Conservation (phyloP, 2,888 invertebrate species). For the Heliconius erato region DNA sequence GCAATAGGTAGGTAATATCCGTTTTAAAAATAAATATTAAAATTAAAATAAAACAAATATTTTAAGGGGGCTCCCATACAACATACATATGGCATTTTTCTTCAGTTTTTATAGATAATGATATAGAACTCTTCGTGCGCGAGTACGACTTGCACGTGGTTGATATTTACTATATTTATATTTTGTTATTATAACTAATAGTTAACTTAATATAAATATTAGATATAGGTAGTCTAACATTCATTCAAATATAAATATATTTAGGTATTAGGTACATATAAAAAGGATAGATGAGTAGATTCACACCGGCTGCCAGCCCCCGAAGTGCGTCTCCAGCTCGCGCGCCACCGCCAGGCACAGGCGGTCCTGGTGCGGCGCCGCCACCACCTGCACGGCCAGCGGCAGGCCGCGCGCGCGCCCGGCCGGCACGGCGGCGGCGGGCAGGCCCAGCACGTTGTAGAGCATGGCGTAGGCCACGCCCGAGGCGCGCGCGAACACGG, state of each 20-base stretch:
- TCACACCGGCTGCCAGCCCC: slow-evolving; percentile 91
- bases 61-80: too few relatives aligned
- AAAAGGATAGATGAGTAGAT: neutral
- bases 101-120: too few relatives aligned
- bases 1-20: too few relatives aligned
- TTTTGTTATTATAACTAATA: neutral
- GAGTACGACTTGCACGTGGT: too few relatives aligned
- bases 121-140: too few relatives aligned
- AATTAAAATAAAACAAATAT: too few relatives aligned
- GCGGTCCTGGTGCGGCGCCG: slow-evolving; percentile 91
- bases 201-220: neutral
- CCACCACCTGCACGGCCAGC: slow-evolving; percentile 91
- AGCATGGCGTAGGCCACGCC: slow-evolving; percentile 88
- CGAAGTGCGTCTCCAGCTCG: slow-evolving; percentile 91
- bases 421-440: slow-evolving; percentile 91
- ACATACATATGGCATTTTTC: too few relatives aligned
- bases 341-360: slow-evolving; percentile 92
- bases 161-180: neutral
- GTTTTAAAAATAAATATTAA: too few relatives aligned
- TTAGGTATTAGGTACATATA: neutral
- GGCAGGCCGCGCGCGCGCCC: slow-evolving; percentile 64
- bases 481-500: slow-evolving; percentile 85
- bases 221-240: neutral
- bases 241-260: neutral
- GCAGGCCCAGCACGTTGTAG: slow-evolving; percentile 91